These are phyloP conservation scores for Hydrochoerus hydrochaeris DNA, from an alignment of 2,113 vertebrate species.

Conservation along the genomic window DNA sequence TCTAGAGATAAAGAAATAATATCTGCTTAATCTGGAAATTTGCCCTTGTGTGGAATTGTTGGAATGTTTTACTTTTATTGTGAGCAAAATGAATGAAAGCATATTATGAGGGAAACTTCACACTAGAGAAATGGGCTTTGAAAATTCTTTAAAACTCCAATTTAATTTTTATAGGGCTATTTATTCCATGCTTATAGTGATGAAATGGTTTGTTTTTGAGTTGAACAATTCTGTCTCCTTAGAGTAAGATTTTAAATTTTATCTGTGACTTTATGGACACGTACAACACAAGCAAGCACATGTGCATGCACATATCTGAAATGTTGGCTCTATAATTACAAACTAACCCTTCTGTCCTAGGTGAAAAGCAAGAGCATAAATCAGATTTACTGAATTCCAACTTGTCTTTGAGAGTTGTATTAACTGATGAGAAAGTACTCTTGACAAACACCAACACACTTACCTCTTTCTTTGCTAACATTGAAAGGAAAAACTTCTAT, in stretches of 20 bases:
- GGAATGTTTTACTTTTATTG: background rate
- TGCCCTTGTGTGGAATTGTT: background rate
- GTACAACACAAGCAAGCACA: background rate
- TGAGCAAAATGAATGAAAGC: background rate
- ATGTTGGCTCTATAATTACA: background rate
- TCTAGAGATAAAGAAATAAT: background rate
- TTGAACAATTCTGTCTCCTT: background rate
- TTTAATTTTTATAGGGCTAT: rapidly evolving
- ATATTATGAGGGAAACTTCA: too few relatives aligned
- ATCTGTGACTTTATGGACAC: background rate
- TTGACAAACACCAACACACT: background rate
- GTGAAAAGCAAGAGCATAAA: background rate
- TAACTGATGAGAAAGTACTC: background rate
- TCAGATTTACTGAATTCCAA: background rate
- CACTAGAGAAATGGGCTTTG: background rate
- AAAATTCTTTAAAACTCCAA: background rate
- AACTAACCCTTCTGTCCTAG: background rate
- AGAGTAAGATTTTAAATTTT: background rate
- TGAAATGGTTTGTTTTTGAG: background rate
- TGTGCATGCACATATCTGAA: background rate
- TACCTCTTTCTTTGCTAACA: background rate
- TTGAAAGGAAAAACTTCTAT: background rate
- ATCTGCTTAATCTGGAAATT: background rate
- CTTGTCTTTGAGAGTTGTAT: background rate
- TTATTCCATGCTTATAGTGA: background rate